These are phyloP conservation scores for Maccullochella peelii DNA, from an alignment of 2,113 vertebrate genomes.

Conservation along the genomic window DNA sequence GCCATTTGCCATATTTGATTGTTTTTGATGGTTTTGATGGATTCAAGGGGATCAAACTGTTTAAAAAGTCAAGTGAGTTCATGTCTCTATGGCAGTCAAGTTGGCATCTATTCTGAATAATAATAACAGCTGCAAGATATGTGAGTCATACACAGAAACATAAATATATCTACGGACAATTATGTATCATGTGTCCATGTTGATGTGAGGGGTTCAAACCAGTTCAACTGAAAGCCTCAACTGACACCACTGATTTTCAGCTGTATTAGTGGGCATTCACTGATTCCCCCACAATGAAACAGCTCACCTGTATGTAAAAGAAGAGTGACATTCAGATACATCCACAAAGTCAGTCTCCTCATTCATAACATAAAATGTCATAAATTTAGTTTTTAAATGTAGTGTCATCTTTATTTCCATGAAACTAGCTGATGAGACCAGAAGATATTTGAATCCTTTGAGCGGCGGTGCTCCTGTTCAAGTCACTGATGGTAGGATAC, in stretches of 20 bases:
- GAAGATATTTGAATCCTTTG: not conserved
- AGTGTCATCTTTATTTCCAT: not conserved
- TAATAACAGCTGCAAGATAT: constrained; percentile 17
- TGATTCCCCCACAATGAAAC: not conserved
- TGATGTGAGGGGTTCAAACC: constrained; percentile 24
- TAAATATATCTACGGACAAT: constrained; percentile 43
- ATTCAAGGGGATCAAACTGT: constrained; percentile 7
- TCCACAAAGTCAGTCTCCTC: not conserved
- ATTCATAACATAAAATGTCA: not conserved
- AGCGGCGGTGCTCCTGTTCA: not conserved
- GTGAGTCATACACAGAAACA: constrained; percentile 28
- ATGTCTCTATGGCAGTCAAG: constrained; percentile 5
- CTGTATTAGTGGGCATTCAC: not conserved
- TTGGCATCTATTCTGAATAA: constrained; percentile 33
- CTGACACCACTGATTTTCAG: not conserved
- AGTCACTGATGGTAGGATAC: not conserved
- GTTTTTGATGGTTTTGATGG: constrained; percentile 14
- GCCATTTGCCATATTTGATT: not conserved
- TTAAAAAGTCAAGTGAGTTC: constrained; percentile 9
- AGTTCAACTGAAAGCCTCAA: constrained; percentile 17
- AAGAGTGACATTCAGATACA: not conserved
- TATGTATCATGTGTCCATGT: constrained; percentile 20
- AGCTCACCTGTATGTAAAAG: not conserved
- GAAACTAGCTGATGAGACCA: not conserved
- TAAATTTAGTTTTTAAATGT: not conserved